Conservation (phyloP, 2,113 vertebrate species). For the Diadophis punctatus region DNA sequence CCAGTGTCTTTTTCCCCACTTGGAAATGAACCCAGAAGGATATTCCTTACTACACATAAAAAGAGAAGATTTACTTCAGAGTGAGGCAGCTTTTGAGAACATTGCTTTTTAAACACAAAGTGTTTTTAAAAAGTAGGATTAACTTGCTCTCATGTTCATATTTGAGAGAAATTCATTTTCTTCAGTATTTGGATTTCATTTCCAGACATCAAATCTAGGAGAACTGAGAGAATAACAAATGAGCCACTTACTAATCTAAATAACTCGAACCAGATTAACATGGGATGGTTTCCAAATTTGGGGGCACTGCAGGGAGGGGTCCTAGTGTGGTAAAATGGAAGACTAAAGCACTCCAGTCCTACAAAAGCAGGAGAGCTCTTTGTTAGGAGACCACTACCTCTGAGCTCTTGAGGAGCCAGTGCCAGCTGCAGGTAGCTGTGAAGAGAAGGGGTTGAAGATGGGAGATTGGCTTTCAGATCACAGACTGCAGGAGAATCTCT, state of each 20-base stretch:
- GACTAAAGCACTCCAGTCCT: background rate
- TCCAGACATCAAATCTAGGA: no score
- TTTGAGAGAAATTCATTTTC: background rate
- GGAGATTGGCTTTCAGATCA: background rate
- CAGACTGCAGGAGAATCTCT: conserved; percentile 3
- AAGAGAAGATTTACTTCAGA: background rate
- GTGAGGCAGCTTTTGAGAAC: no score
- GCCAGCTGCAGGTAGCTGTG: conserved; percentile 20
- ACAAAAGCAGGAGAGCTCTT: background rate
- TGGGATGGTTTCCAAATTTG: background rate
- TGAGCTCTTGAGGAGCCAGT: background rate
- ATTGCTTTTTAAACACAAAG: background rate
- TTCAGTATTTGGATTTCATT: background rate
- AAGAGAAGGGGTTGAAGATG: background rate
- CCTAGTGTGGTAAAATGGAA: background rate
- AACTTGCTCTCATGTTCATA: background rate
- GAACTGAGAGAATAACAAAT: background rate
- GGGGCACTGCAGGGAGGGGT: background rate
- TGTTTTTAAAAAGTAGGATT: background rate
- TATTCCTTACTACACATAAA: no score
- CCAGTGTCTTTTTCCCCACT: no score
- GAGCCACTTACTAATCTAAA: background rate
- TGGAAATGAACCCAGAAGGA: no score
- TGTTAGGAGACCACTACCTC: background rate
- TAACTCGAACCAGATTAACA: background rate